Evolutionary conservation across 2,797 vertebrate genomes (phyloP), one percentile per base, ranked within the genome.

Genomic region (Xyrichtys novacula): DNA sequence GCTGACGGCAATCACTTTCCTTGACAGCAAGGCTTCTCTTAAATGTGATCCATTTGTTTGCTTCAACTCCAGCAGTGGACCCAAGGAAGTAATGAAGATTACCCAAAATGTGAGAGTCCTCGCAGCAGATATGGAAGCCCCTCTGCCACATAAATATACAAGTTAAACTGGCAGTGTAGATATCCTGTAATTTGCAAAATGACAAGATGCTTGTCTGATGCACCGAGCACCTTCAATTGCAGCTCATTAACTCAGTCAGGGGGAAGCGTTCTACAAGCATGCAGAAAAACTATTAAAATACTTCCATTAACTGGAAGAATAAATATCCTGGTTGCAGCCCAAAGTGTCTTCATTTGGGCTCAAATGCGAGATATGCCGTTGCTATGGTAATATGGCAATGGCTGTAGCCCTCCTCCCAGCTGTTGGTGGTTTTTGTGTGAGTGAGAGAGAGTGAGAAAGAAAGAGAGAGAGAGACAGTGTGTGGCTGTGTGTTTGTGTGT

Each of bases 331-430:
- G 85, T 90, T 91, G 78, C 85, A 88, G 82, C 87, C 87, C 89
- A 93, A 95, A 95, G 91, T 95, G 93, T 96, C 95, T 97, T 96
- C 94, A 96, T 96, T 97, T 96, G 94, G 94, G 93, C 93, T 96
- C 91, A 95, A 96, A 96, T 95, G 96, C 95, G 95, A 95, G 94
- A 94, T 95, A 93, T 96, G 93, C 93, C 92, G 95, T 99, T 97
- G 95, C 97, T 94, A 97, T 98, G 96, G 97, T 92, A 95, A 98
- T 95, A 90, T 93, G 92, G 96, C 92, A 93, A 94, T 92, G 95
- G 95, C 94, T 95, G 93, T 93, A 91, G 94, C 93, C 94, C 95
- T 95, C 95, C 94, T 95, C 95, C 95, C 96, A 96, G 96, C 97
- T 98, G 97, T 98, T 98, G 95, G 90, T 95, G 96, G 94, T 95